Evolutionary conservation across 2,113 vertebrate species (phyloP).

Genomic region (Apodemus speciosus): DNA sequence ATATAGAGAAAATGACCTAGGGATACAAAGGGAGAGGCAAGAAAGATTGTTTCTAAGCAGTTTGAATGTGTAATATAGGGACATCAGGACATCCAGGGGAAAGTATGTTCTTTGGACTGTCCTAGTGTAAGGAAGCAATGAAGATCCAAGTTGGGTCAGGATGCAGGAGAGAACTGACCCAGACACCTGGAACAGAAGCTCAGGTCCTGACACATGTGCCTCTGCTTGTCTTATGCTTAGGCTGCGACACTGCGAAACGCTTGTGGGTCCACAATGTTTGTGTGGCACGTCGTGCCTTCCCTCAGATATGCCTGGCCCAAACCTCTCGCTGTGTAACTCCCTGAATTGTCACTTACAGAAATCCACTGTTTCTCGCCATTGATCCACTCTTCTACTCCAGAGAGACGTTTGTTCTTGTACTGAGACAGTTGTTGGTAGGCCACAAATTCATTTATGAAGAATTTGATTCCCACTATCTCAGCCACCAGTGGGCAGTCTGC

Average conservation of each 20-base stretch:
- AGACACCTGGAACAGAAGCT: neutral
- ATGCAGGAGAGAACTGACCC: neutral
- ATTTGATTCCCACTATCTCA: constrained; percentile 93
- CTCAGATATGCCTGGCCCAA: neutral
- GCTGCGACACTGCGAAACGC: neutral
- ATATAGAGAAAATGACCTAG: neutral
- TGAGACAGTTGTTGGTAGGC: constrained; percentile 91
- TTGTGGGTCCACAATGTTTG: fast-evolving
- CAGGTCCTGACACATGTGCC: neutral
- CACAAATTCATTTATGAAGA: constrained; percentile 97
- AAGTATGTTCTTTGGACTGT: neutral
- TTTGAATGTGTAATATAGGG: constrained; percentile 1
- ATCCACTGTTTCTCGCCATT: constrained; percentile 88
- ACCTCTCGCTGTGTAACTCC: neutral
- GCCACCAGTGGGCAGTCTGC: constrained; percentile 90
- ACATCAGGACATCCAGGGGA: neutral
- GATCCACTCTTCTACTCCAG: constrained; percentile 84
- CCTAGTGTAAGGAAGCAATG: neutral
- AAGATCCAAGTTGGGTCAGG: constrained; percentile 12
- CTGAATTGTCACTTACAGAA: constrained; percentile 87
- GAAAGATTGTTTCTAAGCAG: neutral
- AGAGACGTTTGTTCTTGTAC: constrained; percentile 88
- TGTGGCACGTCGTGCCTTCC: fast-evolving
- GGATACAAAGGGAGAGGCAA: neutral
- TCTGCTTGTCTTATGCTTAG: neutral